Conservation (phyloP, 92 coral and sea anemone species). For the Actinostola sp. region DNA sequence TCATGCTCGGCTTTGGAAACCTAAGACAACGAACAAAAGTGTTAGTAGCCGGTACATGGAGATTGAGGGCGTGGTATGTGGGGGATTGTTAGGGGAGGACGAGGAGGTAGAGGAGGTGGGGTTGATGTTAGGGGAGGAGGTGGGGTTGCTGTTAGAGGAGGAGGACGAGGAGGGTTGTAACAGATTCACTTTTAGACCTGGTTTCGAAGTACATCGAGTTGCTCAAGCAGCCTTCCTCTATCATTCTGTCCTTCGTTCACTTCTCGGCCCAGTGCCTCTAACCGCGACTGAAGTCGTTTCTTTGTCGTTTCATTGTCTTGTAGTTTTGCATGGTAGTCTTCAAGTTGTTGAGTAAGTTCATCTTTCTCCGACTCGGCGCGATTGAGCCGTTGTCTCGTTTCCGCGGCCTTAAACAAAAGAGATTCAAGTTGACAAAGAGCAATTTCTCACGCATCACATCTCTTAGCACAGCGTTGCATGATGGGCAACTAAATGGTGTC, state of each 20-base stretch:
- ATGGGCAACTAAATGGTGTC: not conserved
- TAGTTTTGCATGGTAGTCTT: slow-evolving; percentile 68
- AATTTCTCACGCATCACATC: no score
- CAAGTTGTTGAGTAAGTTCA: slow-evolving; percentile 53
- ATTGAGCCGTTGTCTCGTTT: slow-evolving; percentile 64
- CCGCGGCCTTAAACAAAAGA: slow-evolving; percentile 63
- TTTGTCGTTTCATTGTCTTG: slow-evolving; percentile 75
- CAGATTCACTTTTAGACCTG: slow-evolving; percentile 60
- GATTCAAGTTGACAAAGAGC: slow-evolving; percentile 2
- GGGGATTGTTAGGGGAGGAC: no score
- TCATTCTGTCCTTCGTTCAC: slow-evolving; percentile 86
- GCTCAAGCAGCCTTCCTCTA: slow-evolving; percentile 78
- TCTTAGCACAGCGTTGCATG: no score
- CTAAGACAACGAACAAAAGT: slow-evolving; percentile 20
- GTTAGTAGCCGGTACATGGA: not conserved
- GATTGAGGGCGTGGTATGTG: no score
- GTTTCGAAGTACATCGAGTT: slow-evolving; percentile 81
- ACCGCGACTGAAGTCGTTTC: slow-evolving; percentile 69
- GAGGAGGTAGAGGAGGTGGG: not conserved
- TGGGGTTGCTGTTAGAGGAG: no score
- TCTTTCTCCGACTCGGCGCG: slow-evolving; percentile 74
- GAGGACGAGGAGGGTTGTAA: no score
- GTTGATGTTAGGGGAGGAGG: no score
- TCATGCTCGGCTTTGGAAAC: slow-evolving; percentile 81
- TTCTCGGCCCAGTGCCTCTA: slow-evolving; percentile 79